A percentile compares a stretch with the other conserved stretches of the same genome.
These are phyloP conservation scores for Varecia variegata DNA, from an alignment of 2,797 vertebrate genomes.

Conservation along the genomic window DNA sequence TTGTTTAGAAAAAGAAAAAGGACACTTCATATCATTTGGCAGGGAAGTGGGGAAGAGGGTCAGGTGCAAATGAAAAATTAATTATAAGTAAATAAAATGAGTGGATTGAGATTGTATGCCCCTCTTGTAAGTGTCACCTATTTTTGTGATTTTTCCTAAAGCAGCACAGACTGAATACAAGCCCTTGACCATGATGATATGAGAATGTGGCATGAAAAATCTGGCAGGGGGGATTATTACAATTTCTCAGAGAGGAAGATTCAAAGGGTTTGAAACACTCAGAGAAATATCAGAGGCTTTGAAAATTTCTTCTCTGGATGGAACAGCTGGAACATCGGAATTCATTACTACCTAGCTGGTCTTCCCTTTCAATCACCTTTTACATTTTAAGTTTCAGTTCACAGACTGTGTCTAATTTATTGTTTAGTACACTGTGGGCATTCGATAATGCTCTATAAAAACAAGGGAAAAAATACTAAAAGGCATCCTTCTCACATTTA, in stretches of 20 bases:
- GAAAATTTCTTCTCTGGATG: conserved; percentile 1
- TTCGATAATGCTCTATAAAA: background rate
- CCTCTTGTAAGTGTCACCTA: background rate
- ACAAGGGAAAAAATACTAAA: background rate
- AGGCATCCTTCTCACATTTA: background rate
- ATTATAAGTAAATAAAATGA: background rate
- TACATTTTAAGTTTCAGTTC: conserved; percentile 18
- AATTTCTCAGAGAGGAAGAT: conserved; percentile 5
- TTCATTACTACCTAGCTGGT: background rate
- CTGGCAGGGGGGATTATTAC: background rate
- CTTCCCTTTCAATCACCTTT: conserved; percentile 16
- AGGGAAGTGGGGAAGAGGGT: background rate
- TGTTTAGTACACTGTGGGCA: background rate
- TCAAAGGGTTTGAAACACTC: conserved; percentile 55
- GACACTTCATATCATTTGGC: background rate
- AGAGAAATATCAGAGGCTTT: conserved; percentile 41
- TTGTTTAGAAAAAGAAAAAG: background rate
- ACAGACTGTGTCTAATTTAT: conserved; percentile 33
- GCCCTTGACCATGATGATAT: background rate
- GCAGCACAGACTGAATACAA: background rate
- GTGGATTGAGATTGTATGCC: background rate
- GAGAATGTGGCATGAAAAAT: conserved; percentile 19
- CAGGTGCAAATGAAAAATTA: background rate
- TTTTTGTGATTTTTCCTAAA: background rate
- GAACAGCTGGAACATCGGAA: conserved; percentile 25